These are phyloP conservation scores for pig (Sus scrofa) DNA, from an alignment of 2,113 vertebrate species.

Conservation along the genomic window DNA sequence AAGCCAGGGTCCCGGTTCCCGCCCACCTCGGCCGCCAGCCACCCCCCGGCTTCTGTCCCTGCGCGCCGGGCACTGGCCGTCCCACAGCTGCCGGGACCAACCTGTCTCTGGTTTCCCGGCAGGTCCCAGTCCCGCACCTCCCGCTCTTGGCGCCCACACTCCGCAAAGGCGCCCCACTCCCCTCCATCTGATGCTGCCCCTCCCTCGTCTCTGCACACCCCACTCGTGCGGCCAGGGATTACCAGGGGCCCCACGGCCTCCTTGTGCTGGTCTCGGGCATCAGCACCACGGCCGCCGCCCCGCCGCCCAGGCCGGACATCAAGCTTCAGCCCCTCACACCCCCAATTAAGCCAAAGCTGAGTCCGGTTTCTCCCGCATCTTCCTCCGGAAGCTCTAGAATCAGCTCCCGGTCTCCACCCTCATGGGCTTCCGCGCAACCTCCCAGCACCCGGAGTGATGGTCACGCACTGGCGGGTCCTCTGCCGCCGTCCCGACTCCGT, in stretches of 20 bases:
- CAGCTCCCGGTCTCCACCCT: background rate
- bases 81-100: background rate
- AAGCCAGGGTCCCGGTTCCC: no score
- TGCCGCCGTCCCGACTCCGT: background rate
- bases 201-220: background rate
- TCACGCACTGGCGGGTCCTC: no score
- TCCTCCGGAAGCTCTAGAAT: background rate
- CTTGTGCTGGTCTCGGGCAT: fast-evolving
- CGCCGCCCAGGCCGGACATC: fast-evolving
- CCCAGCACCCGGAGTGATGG: fast-evolving
- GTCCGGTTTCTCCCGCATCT: fast-evolving
- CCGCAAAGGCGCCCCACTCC: fast-evolving
- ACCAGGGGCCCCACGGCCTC: background rate
- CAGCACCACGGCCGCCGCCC: fast-evolving
- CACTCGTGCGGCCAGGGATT: fast-evolving
- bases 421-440: fast-evolving
- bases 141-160: background rate
- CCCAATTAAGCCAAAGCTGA: background rate
- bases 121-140: background rate
- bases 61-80: fast-evolving
- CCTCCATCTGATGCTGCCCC: fast-evolving
- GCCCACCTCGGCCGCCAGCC: background rate
- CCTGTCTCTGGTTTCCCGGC: fast-evolving
- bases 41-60: fast-evolving
- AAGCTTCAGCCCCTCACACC: background rate